Base-by-base conservation (phyloP, 2,797 vertebrate genomes). In the Pseudopleuronectes americanus region DNA sequence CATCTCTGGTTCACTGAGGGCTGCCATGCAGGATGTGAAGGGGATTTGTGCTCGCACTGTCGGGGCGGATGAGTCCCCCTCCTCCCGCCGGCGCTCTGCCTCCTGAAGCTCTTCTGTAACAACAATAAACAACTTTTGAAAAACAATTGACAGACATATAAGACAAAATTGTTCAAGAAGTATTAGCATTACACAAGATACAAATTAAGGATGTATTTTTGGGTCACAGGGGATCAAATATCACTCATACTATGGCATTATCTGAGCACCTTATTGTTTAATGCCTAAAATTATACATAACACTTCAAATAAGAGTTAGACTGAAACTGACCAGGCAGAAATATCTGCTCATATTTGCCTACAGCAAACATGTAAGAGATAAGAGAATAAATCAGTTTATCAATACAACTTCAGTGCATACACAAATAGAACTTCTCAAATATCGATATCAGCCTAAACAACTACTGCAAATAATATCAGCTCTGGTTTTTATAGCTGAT, bases 1-100 rank as follows among this genome's bases (percentile, higher is more conserved):
- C 64, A 97, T 95, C 91, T 99, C 98, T 0, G 98, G 97, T 85
- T 98, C 96, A 55, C 96, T 96, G 8, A 98, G 97, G 70, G 97
- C 97, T n/a, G 97, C 96, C 90, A 99, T 94, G 91, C 98, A 99
- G 84, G 95, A 96, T 63, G 95, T 94, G 90, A 99, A 99, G 79
- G 98, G 98, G 92, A 99, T 97, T 70, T 96, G 95, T 76, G 98
- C 98, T 28, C 97, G 96, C 45, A 97, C 96, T 64, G 95, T 93
- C 0, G 96, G 95, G 66, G 94, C 88, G 0, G 97, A 95, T 8
- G 95, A 88, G 75, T 98, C 98, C 0, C 96, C 97, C 85, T 97
- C 96, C 71, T 96, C 95, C 53, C 96, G 96, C 77, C 92, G 95
- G 69, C 95, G 96, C 78, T 99, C 98, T 0, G 96, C 98, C 82